phyloP scores from a whole-genome alignment of 1,140 invertebrate species.

The Trachymyrmex septentrionalis region DNA sequence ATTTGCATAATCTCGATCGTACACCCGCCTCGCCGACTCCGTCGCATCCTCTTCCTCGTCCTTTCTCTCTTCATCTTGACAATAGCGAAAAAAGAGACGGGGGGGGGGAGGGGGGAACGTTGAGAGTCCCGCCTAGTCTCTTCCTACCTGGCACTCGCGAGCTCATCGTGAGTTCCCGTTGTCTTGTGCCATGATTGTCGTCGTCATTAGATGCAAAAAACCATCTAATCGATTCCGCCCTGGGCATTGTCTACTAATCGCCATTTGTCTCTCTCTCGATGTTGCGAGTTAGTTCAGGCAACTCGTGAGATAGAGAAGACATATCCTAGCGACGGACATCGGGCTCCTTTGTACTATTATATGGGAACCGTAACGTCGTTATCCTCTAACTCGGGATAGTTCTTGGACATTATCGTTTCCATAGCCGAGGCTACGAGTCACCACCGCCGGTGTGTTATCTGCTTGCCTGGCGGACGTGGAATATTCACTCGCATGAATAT shows the following conservation, averaged over 20 bases:
- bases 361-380: conserved; percentile 43
- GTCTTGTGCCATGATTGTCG: conserved; percentile 1
- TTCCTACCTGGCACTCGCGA: conserved; percentile 26
- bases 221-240: conserved; percentile 54
- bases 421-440: conserved; percentile 33
- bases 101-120: too few species aligned
- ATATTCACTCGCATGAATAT: conserved; percentile 62
- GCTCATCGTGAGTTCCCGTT: conserved; percentile 16
- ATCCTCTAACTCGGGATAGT: conserved; percentile 57
- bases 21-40: conserved; percentile 45
- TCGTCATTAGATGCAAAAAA: conserved; percentile 28
- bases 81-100: conserved; percentile 10
- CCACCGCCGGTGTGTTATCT: conserved; percentile 50
- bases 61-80: conserved; percentile 7
- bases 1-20: conserved; percentile 69
- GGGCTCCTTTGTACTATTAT: conserved; percentile 44
- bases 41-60: conserved; percentile 37
- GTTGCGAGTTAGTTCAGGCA: conserved; percentile 36
- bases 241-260: conserved; percentile 51
- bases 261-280: conserved; percentile 35
- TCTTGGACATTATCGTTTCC: conserved; percentile 57
- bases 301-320: conserved; percentile 42
- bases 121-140: not conserved
- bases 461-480: conserved; percentile 41
- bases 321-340: conserved; percentile 38